Evolutionary conservation across 2,888 invertebrate genomes (phyloP), one percentile per base, ranked within the genome.

Genomic region (Heliconius ethilla): DNA sequence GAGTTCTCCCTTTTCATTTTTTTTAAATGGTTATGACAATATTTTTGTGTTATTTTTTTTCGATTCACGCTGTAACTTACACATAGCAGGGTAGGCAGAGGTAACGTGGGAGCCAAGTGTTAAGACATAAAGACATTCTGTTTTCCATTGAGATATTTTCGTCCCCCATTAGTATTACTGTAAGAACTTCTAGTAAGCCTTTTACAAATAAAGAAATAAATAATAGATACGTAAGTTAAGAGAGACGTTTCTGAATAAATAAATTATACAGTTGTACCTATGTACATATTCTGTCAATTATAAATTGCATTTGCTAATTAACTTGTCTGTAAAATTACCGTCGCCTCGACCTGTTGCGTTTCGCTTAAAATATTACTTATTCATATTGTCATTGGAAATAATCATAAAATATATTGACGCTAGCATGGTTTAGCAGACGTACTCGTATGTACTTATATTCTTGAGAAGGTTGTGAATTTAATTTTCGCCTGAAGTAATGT

Each of bases 231-330:
- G 9, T 59, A 62, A 13, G 9, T 62, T 63, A 6, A 55, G 22
- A 22, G 4, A 33, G 7, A 33, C 9, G 22, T 10, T 51, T 69
- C 6, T 69, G 45, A 25, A 7, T 45, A 40, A 40, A 40, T n/a
- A 40, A 40, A 29, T 25, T 13, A 9, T 67, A 37, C 13, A 25
- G 69, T n/a, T 10, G 66, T 25, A 69, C 15, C 11, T 40, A 40
- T 40, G 22, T 7, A 22, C 22, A 18, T 51, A 51, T 1, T 69
- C 18, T 40, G 69, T 69, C 40, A 69, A 9, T 69, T 69, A 27
- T 18, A 69, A 69, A 69, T 69, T 27, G 25, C 69, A 45, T 69
- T 45, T n/a, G 9, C 40, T 69, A n/a, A 69, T 69, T 67, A 67
- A 13, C n/a, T 18, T 11, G 18, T 25, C 40, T 69, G 40, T 45